These are phyloP conservation scores for Trachelipus rathkii DNA, from an alignment of 1,140 invertebrate species.

Conservation along the genomic window DNA sequence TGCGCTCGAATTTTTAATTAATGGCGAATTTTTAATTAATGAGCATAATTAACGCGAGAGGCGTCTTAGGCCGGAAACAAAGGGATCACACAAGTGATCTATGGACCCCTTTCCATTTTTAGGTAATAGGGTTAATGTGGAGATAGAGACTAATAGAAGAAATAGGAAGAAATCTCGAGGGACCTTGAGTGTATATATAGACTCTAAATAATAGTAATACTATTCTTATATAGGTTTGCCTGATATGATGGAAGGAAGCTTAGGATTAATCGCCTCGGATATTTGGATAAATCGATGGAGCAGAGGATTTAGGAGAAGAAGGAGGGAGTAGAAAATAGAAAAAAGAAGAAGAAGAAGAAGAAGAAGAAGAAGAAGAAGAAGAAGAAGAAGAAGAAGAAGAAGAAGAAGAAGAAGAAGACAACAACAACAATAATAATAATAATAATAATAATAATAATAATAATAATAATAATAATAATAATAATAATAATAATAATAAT, in stretches of 20 bases:
- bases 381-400: too few species aligned
- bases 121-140: slow-evolving; percentile 9
- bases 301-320: neutral
- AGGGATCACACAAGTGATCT: slow-evolving; percentile 11
- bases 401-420: too few species aligned
- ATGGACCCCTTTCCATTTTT: slow-evolving; percentile 10
- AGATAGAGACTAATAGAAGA: slow-evolving; percentile 13
- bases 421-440: too few species aligned
- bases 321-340: too few species aligned
- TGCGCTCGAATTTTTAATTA: slow-evolving; percentile 13
- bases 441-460: too few species aligned
- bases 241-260: neutral
- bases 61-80: slow-evolving; percentile 6
- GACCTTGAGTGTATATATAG: slow-evolving; percentile 1
- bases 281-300: slow-evolving; percentile 12
- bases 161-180: slow-evolving; percentile 2
- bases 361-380: too few species aligned
- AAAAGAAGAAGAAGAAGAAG: too few species aligned
- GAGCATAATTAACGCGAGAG: slow-evolving; percentile 7
- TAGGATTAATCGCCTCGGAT: neutral
- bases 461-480: too few species aligned
- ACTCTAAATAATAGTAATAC: slow-evolving; percentile 2
- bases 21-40: slow-evolving; percentile 13
- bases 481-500: too few species aligned
- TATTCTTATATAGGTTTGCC: neutral